Evolutionary conservation across 2,888 invertebrate species (phyloP).

Genomic region (Ischnus inquisitorius): DNA sequence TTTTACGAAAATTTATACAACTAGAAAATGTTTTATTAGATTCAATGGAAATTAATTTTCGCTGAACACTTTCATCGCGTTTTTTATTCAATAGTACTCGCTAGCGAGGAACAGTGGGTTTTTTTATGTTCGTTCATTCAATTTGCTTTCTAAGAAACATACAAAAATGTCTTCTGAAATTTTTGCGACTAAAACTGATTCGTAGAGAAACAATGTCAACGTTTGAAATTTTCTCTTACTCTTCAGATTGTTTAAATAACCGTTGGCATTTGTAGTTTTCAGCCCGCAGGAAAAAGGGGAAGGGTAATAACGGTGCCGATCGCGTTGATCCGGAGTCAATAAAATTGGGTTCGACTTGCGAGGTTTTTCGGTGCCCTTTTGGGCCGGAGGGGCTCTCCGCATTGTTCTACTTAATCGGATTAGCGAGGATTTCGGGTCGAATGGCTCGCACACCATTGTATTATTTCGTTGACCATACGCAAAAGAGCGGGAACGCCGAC

Average conservation of each 20-base stretch:
- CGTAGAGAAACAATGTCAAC: too few relatives aligned
- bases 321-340: constrained; percentile 46
- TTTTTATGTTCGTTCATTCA: too few relatives aligned
- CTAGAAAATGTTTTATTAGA: too few relatives aligned
- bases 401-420: constrained; percentile 75
- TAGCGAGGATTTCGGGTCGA: constrained; percentile 57
- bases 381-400: background rate
- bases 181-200: too few relatives aligned
- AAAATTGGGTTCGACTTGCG: constrained; percentile 54
- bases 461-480: background rate
- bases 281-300: background rate
- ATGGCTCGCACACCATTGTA: constrained; percentile 1
- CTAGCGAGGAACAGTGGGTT: too few relatives aligned
- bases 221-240: too few relatives aligned
- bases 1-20: too few relatives aligned
- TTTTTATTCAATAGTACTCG: too few relatives aligned
- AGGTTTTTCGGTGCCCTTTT: background rate
- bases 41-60: too few relatives aligned
- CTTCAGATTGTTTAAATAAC: background rate
- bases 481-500: constrained; percentile 11
- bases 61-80: too few relatives aligned
- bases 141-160: too few relatives aligned
- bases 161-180: too few relatives aligned
- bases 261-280: background rate
- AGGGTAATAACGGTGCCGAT: background rate